phyloP scores from a whole-genome alignment of 2,888 invertebrate genomes.

The Germaria angustata region DNA sequence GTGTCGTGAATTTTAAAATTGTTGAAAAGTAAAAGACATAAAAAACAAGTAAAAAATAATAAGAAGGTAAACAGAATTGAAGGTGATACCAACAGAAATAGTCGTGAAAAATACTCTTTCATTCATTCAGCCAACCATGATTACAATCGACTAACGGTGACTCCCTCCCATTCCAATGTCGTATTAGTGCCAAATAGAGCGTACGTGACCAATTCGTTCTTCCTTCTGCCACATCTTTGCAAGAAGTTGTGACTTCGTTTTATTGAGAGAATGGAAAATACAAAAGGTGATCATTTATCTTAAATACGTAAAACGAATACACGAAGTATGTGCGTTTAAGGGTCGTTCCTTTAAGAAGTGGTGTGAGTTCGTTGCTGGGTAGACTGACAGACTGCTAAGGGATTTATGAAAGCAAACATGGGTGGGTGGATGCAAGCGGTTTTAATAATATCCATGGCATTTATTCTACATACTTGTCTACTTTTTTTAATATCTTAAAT shows the following conservation, averaged over 20 bases:
- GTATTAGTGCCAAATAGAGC: constrained; percentile 75
- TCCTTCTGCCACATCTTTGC: neutral
- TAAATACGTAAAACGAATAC: constrained; percentile 69
- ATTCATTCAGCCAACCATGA: constrained; percentile 36
- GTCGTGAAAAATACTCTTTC: constrained; percentile 10
- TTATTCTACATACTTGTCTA: constrained; percentile 6
- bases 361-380: constrained; percentile 27
- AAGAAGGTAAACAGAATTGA: constrained; percentile 62
- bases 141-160: constrained; percentile 9
- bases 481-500: neutral
- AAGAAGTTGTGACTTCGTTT: constrained; percentile 71
- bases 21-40: constrained; percentile 44
- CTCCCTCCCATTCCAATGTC: constrained; percentile 37
- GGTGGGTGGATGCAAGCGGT: constrained; percentile 17
- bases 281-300: constrained; percentile 77
- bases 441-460: constrained; percentile 32
- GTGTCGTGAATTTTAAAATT: constrained; percentile 76
- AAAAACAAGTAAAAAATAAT: no score
- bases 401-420: constrained; percentile 47
- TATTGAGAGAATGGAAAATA: constrained; percentile 29
- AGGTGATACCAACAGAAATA: constrained; percentile 40
- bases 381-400: constrained; percentile 42
- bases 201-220: constrained; percentile 77
- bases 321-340: constrained; percentile 53
- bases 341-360: constrained; percentile 40